Base-by-base conservation (phyloP, 2,797 vertebrate genomes). In the Buphagus erythrorhynchus region DNA sequence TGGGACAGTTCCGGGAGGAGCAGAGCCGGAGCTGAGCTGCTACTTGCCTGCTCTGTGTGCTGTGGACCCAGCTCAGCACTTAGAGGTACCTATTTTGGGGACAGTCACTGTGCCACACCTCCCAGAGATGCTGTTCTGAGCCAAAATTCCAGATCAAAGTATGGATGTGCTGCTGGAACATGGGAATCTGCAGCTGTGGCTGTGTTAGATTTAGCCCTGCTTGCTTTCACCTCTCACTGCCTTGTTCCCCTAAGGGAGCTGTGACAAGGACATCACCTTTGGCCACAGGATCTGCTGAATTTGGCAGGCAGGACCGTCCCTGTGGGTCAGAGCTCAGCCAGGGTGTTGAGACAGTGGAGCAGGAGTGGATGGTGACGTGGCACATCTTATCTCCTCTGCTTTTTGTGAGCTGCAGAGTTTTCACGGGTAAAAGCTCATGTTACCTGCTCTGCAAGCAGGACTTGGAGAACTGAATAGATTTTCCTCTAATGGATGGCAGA, bases 21-120 rank as follows among this genome's bases (percentile, higher is more conserved):
- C 62, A 48, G 29, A 7, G 15, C 16, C 54, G 52, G 28, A 54
- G 43, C 69, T 31, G 49, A 67, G 36, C 48, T 68, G 42, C 11
- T 1, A 3, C 40, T 36, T 49, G n/a, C 59, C 20, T 0, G 3
- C 6, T 29, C 57, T 10, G 2, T 7, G n/a, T 1, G 3, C 5
- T 13, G 3, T 5, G 4, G 12, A 18, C 25, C 45, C 52, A 19
- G 1, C 2, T 52, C 36, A 57, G 79, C 28, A 14, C 43, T 12
- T 22, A 8, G 11, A 3, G 2, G 5, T 13, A 4, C 16, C 12
- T 19, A 0, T 49, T 52, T 6, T 38, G 51, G 54, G 86, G 77
- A 57, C 28, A n/a, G 9, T 45, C 22, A 6, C 28, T 61, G 13
- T 26, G 33, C 28, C 15, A 3, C 35, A 14, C 9, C 29, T 68